Percentiles rank a stretch among this genome's conserved stretches.
phyloP scores from a whole-genome alignment of 2,797 vertebrate genomes.

The Salarias fasciatus region DNA sequence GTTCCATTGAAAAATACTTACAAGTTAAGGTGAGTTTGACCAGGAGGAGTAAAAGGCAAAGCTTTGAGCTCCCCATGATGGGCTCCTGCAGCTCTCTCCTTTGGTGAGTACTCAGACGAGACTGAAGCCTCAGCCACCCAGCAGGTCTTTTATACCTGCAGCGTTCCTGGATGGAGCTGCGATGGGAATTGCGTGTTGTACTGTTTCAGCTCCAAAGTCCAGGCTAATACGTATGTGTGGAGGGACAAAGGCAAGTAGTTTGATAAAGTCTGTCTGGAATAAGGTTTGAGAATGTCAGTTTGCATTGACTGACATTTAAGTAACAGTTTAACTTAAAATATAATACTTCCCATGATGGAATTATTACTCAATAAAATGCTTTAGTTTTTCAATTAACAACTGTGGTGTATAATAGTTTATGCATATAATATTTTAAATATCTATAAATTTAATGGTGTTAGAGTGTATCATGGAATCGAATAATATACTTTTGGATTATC shows the following conservation, averaged over 20 bases:
- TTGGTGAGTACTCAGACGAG: conserved; percentile 74
- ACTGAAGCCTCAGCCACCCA: conserved; percentile 59
- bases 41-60: conserved; percentile 85
- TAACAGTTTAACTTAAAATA: no score
- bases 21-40: conserved; percentile 74
- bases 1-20: conserved; percentile 79
- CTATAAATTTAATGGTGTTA: no score
- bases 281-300: no score
- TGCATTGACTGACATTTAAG: no score
- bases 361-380: no score
- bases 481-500: no score
- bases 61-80: conserved; percentile 89
- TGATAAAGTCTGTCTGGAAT: conserved; percentile 14
- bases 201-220: conserved; percentile 76
- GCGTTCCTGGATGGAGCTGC: conserved; percentile 24
- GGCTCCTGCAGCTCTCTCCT: conserved; percentile 80
- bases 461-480: no score
- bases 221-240: conserved; percentile 69
- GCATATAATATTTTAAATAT: no score
- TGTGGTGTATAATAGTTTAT: no score
- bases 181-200: conserved; percentile 12
- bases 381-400: no score
- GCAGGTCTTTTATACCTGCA: conserved; percentile 76
- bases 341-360: no score
- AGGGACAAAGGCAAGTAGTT: conserved; percentile 81